Conservation (phyloP, 1,140 invertebrate species). For the Neoseiulus cucumeris region DNA sequence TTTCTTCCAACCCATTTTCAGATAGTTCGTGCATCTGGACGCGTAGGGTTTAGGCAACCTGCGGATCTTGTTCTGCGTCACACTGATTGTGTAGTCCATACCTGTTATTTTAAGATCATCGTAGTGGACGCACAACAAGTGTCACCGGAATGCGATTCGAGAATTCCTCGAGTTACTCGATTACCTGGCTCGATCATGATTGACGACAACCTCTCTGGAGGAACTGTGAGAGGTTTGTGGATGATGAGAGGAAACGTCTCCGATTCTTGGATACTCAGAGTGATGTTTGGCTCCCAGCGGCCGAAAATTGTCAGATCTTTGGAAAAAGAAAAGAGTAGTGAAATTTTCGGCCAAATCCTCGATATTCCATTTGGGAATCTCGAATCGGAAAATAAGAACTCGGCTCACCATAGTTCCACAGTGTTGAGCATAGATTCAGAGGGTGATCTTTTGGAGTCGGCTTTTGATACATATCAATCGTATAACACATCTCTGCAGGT, state of each 20-base stretch:
- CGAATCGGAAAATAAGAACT: too few species aligned
- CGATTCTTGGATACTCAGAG: neutral
- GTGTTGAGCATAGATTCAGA: neutral
- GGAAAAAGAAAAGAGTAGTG: neutral
- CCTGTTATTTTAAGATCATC: neutral
- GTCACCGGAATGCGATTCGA: too few species aligned
- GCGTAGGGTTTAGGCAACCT: neutral
- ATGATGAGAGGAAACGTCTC: neutral
- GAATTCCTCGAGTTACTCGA: too few species aligned
- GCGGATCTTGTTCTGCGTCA: neutral
- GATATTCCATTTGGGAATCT: too few species aligned
- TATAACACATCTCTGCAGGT: neutral
- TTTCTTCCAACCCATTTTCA: neutral
- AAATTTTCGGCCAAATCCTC: neutral
- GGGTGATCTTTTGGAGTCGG: neutral
- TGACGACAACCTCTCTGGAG: conserved; percentile 3
- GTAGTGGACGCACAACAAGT: neutral
- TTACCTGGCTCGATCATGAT: conserved; percentile 4
- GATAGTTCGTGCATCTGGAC: neutral
- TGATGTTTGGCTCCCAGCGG: neutral
- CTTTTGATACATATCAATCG: neutral
- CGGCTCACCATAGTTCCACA: neutral
- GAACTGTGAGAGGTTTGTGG: neutral
- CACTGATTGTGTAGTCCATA: conserved; percentile 7
- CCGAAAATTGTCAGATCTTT: neutral